A percentile compares a stretch with the other conserved stretches of the same genome.
These are phyloP conservation scores for Aspiorhynchus laticeps DNA, from an alignment of 2,113 vertebrate species.

Conservation along the genomic window DNA sequence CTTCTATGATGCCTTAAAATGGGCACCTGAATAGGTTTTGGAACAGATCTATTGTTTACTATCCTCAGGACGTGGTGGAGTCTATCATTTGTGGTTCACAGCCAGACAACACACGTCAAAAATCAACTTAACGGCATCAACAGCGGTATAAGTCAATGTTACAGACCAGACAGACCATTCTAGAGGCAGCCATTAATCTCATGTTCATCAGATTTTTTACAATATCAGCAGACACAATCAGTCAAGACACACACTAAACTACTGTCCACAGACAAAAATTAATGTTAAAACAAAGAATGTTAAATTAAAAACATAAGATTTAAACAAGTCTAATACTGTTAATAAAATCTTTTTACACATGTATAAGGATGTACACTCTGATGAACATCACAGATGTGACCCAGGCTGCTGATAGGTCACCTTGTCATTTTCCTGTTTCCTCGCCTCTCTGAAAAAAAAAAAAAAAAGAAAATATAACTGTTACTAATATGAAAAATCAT, in stretches of 20 bases:
- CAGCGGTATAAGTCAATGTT: neutral
- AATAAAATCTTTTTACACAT: neutral
- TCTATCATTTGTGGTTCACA: neutral
- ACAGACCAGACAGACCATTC: neutral
- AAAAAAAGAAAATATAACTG: neutral
- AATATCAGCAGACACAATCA: neutral
- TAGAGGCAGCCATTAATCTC: neutral
- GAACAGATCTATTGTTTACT: neutral
- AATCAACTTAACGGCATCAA: neutral
- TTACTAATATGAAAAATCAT: neutral
- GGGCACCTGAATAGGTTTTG: neutral
- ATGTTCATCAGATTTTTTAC: neutral
- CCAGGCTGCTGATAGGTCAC: slow-evolving; percentile 43
- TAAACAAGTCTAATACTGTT: neutral
- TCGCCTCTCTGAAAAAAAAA: slow-evolving; percentile 59
- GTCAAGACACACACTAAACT: neutral
- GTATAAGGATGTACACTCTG: neutral
- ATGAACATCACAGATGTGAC: slow-evolving; percentile 22
- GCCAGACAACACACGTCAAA: neutral
- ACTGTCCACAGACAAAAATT: neutral
- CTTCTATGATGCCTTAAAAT: neutral
- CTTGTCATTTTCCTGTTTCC: slow-evolving; percentile 36
- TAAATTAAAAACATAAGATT: neutral
- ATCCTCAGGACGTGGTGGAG: neutral
- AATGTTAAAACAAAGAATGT: neutral